Base-by-base conservation (phyloP, 1,140 invertebrate species). In the Steinernema feltiae region DNA sequence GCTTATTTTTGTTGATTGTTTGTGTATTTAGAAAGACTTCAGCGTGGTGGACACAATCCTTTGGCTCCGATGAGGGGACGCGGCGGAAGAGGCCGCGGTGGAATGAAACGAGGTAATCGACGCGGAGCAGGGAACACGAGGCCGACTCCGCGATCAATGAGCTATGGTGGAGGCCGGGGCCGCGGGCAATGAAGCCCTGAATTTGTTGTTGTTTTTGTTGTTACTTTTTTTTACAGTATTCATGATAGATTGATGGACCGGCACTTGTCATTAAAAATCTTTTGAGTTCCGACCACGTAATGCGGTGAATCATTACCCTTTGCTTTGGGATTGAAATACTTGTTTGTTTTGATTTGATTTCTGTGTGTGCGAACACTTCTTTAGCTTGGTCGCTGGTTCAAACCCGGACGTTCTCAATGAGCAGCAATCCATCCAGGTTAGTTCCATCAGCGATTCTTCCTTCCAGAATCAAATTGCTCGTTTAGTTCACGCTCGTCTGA, bases 401-500 rank as follows among this genome's bases (percentile, higher is more conserved):
- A n/a, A n/a, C 24, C 53, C 53, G 12, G 12, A 7, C 15, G 53
- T 63, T 21, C 24, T 63, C 15, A 63, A 63, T 63, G 53, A 63
- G 53, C 53, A 63, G 53, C 24, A 63, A 63, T 63, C 53, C 53
- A 63, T 63, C 53, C 53, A 63, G 53, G 53, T 63, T 17, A 27
- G 53, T 46, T 46, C 41, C 41, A n/a, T 46, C 41, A 46, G n/a
- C n/a, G 7, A 46, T 7, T n/a, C 41, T 46, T 46, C n/a, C n/a
- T n/a, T n/a, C n/a, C n/a, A n/a, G n/a, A n/a, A n/a, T n/a, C n/a
- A n/a, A n/a, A n/a, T n/a, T n/a, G n/a, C 15, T 21, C 3, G 7
- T 63, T 63, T 27, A 63, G 53, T 27, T 63, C 53, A 63, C 53
- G 53, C 53, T 63, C 53, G 53, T 63, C 53, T 27, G 53, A 63